Percentiles rank a stretch among this genome's conserved stretches.
These are phyloP conservation scores for Trichoplusia ni DNA, from an alignment of 1,140 invertebrate genomes.

Conservation along the genomic window DNA sequence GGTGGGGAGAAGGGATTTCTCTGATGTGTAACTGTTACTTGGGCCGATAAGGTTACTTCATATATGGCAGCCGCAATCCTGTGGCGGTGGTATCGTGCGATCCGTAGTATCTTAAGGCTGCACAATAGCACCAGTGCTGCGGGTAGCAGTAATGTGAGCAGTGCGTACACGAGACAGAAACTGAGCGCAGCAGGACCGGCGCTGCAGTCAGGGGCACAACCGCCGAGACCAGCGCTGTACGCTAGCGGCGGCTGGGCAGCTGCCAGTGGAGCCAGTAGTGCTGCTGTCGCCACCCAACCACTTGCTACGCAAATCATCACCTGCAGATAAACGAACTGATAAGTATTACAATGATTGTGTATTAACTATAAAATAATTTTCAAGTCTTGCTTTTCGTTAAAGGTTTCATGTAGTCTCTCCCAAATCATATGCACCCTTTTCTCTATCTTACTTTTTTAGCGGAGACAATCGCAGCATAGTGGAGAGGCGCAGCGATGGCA, in stretches of 20 bases:
- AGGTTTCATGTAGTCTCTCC: no score
- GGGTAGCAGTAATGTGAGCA: slow-evolving; percentile 85
- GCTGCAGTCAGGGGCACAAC: slow-evolving; percentile 86
- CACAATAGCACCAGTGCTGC: slow-evolving; percentile 86
- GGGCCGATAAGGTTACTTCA: slow-evolving; percentile 91
- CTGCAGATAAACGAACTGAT: slow-evolving; percentile 60
- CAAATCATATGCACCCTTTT: no score
- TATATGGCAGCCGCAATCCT: slow-evolving; percentile 92
- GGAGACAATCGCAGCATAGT: slow-evolving; percentile 88
- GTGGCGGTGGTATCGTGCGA: slow-evolving; percentile 90
- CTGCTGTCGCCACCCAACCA: slow-evolving; percentile 81
- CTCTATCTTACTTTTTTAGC: slow-evolving; percentile 81
- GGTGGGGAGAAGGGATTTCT: slow-evolving; percentile 87
- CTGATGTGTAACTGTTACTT: slow-evolving; percentile 92
- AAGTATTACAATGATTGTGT: no score
- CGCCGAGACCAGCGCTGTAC: slow-evolving; percentile 80
- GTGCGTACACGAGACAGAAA: slow-evolving; percentile 85
- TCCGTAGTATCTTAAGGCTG: slow-evolving; percentile 89
- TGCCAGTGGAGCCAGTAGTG: slow-evolving; percentile 79
- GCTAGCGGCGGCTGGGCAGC: slow-evolving; percentile 82
- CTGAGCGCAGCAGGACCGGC: slow-evolving; percentile 81
- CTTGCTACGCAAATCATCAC: slow-evolving; percentile 79
- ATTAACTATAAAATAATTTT: no score
- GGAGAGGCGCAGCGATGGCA: slow-evolving; percentile 89
- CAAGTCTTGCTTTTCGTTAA: no score